Evolutionary conservation across 2,888 invertebrate genomes (phyloP), one percentile per base, ranked within the genome.

Genomic region (Asteroscopus sphinx): DNA sequence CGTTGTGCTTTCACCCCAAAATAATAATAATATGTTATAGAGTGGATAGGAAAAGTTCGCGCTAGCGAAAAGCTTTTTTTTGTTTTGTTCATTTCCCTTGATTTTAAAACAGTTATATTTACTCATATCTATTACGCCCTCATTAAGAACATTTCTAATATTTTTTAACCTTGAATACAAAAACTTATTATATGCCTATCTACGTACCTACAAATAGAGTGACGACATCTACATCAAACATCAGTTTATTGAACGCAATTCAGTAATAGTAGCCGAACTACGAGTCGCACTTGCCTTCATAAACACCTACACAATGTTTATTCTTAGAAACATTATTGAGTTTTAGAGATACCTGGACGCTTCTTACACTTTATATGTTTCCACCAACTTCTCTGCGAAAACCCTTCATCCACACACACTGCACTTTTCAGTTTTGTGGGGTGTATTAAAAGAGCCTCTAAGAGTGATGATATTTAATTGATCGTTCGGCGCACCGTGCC

Each of bases 241-340:
- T 46, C 44, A 61, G 39, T 26, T 32, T 26, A 12, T 13, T 17
- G 26, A 42, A 61, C 62, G 49, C 48, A 67, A 56, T 72, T 61
- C 52, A 67, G 48, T 72, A 67, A 61, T 55, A 46, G 26, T 37
- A 49, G 15, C 37, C 37, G 33, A 72, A 46, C 15, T 49, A 52
- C 45, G 12, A 54, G 44, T 35, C 36, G 52, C 53, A 33, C 41
- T 39, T 45, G 25, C 36, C 13, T 51, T 49, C 40, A 59, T 54
- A 66, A 60, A 49, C 51, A 36, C 67, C 54, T 48, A 71, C 60
- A 40, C 72, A 54, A 28, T 66, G 33, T 60, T 60, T 71, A 61
- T 71, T 55, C 53, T 47, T 67, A 61, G 61, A 44, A 35, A 39
- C 9, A 32, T 66, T 39, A 54, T 28, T 16, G 32, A 49, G 16